phyloP scores from a whole-genome alignment of 2,797 vertebrate genomes.

The Pipistrellus nathusii region DNA sequence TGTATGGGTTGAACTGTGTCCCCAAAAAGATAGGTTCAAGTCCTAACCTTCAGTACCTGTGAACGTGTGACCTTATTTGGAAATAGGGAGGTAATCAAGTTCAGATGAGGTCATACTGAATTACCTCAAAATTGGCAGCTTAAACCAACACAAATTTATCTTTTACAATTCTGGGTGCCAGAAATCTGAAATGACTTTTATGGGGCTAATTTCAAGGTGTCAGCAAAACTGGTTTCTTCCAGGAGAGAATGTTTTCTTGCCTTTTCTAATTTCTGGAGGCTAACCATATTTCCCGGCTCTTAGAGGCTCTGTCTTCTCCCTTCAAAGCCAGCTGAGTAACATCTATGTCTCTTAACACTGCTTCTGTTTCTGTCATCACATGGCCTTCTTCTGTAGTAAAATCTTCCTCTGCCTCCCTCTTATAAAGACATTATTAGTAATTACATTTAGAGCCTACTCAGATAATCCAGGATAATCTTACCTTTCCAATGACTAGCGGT shows the following conservation, averaged over 20 bases:
- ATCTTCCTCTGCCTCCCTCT: background rate
- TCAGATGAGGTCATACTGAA: background rate
- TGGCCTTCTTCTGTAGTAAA: background rate
- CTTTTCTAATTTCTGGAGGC: background rate
- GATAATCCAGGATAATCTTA: background rate
- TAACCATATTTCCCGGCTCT: background rate
- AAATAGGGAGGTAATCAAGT: background rate
- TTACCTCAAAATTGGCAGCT: background rate
- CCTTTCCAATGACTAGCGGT: background rate
- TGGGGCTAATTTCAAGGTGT: background rate
- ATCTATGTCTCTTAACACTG: background rate
- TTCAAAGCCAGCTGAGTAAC: background rate
- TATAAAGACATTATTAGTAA: background rate
- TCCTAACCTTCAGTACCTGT: background rate
- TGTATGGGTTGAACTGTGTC: background rate
- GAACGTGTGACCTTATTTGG: background rate
- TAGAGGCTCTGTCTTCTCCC: background rate
- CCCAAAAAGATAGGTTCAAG: background rate
- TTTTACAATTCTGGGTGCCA: background rate
- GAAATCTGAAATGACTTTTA: background rate
- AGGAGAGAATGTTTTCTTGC: background rate
- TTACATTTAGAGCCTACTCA: slow-evolving; percentile 6
- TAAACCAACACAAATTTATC: slow-evolving; percentile 2
- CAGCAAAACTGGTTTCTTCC: background rate
- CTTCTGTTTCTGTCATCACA: background rate